Base-by-base conservation (phyloP, 2,888 invertebrate genomes). In the Tridacna crocea region DNA sequence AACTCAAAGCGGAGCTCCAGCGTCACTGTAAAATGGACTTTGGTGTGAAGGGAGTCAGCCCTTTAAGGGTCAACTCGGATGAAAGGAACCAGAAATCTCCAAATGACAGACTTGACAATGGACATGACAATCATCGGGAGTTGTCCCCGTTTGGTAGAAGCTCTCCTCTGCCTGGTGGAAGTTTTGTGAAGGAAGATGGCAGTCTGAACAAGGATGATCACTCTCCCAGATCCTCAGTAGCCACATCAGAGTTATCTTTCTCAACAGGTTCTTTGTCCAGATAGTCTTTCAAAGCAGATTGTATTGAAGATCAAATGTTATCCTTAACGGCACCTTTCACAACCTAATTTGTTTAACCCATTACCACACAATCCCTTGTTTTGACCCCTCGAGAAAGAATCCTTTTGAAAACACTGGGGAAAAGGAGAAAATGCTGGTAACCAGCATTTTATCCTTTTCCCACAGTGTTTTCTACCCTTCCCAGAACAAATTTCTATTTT, bases 11-110 rank as follows among this genome's bases (percentile, higher is more conserved):
- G 10, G 82, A 84, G 47, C 73, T 87, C 22, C 82, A 81, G 63
- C 82, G 80, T 73, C 82, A 82, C 48, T 79, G 80, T 46, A 70
- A 72, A 22, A 75, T 86, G 72, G 86, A 86, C 22, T 86, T 86
- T 51, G 82, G 82, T 70, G 26, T 80, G 17, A 81, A 79, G 51
- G 79, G 77, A 15, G 68, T 70, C 6, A 86, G 86, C 75, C 82
- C 86, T 3, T 60, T 77, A 15, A 72, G 77, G 63, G 75, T 70
- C 48, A 81, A 79, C 13, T 65, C 68, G 17, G 46, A 68, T 24
- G 55, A 60, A 26, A 72, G 73, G 27, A 19, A 10, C 13, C 74
- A 58, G 22, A 60, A 4, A 22, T 70, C 70, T 47, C 70, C 70
- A 51, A 24, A 0, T 15, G 70, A 70, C 15, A 70, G 58, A 47